Evolutionary conservation across 2,888 invertebrate genomes (phyloP), one percentile per base, ranked within the genome.

Genomic region (Folsomia candida): DNA sequence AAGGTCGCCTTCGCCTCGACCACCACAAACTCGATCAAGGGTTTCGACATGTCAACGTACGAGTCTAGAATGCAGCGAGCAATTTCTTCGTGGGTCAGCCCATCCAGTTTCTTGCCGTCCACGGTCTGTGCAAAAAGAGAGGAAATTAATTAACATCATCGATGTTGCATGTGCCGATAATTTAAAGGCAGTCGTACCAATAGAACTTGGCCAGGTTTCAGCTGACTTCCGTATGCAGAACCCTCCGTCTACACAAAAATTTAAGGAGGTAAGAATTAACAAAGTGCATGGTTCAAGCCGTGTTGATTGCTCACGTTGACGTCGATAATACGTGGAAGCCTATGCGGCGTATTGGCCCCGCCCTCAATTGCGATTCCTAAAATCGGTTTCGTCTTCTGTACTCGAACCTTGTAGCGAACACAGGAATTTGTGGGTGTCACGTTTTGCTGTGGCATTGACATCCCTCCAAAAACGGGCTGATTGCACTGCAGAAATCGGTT

Each of bases 281-380:
- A 68, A 29, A 29, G 4, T 37, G 47, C 51, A 27, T 24, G 54
- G 84, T 91, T 89, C 84, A 96, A 96, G 85, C 96, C 96, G 83
- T 20, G 4, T 37, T 54, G 58, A 27, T 24, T 57, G 84, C 91
- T 89, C 84, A 96, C 97, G 85, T 96, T 96, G 83, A 97, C 95
- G 84, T 94, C 95, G 82, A 97, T 96, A 82, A 97, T 95, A 83
- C 95, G 88, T 67, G 97, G 97, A 81, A 96, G 87, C 69, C 94
- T 93, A 85, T 97, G 96, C 82, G 92, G 92, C 60, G 97, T 97
- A 84, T 97, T 95, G 81, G 93, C 93, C 75, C 97, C 97, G 74
- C 97, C 97, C 86, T 97, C 97, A 81, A 97, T 97, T 76, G 96
- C 97, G 82, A 97, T 94, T 79, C 97, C 97, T 81, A 97, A 88